These are phyloP conservation scores for Drosophila recens DNA, from an alignment of 2,888 invertebrate species.

Conservation along the genomic window DNA sequence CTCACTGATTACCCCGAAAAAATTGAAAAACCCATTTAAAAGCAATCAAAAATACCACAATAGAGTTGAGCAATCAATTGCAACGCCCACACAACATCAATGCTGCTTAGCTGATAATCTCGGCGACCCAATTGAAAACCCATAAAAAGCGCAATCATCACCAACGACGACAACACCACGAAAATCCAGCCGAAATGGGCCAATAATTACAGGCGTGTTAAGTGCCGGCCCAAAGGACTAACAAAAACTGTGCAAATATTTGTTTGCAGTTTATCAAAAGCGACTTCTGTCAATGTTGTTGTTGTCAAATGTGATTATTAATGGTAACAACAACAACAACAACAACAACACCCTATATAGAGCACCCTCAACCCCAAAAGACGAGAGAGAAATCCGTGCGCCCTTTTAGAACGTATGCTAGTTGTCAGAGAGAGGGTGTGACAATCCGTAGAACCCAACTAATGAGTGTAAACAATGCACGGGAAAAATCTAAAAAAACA, in stretches of 20 bases:
- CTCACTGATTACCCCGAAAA: not conserved
- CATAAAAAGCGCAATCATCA: conserved; percentile 72
- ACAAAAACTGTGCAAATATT: conserved; percentile 65
- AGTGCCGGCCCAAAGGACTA: conserved; percentile 48
- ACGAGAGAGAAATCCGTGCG: conserved; percentile 52
- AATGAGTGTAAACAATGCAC: conserved; percentile 76
- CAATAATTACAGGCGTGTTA: conserved; percentile 79
- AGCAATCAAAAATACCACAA: conserved; percentile 8
- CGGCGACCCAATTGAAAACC: conserved; percentile 39
- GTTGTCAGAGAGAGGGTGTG: conserved; percentile 70
- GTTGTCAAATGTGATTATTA: conserved; percentile 85
- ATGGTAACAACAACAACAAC: conserved; percentile 74
- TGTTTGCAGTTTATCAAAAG: conserved; percentile 73
- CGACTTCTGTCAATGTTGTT: conserved; percentile 74
- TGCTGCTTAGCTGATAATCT: conserved; percentile 46
- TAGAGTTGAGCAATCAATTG: conserved; percentile 6
- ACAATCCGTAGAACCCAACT: conserved; percentile 64
- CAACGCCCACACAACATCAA: conserved; percentile 38
- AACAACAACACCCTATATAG: conserved; percentile 32
- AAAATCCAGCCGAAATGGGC: conserved; percentile 46
- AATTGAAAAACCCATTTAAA: not conserved
- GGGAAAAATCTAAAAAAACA: conserved; percentile 30
- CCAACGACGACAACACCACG: conserved; percentile 34
- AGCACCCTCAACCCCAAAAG: conserved; percentile 45
- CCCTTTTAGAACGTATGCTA: conserved; percentile 74